Conservation (phyloP, 2,888 invertebrate species). For the Trachelus troglodyta region DNA sequence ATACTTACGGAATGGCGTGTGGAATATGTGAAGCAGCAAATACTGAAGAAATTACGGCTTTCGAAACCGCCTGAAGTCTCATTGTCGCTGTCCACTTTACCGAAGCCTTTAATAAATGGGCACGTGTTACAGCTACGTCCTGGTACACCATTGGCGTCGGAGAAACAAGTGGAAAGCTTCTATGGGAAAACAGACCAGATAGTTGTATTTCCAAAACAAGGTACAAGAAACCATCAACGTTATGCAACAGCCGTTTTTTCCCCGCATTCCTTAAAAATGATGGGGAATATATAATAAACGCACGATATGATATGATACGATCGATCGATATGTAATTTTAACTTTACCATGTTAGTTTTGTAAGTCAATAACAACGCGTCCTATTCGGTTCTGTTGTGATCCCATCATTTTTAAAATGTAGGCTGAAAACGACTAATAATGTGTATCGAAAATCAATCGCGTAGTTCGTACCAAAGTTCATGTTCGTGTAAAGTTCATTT, state of each 20-base stretch:
- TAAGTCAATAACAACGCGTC: too few species aligned
- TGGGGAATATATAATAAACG: not conserved
- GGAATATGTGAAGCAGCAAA: constrained; percentile 87
- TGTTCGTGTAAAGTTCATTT: not conserved
- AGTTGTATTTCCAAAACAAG: constrained; percentile 83
- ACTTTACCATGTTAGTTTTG: too few species aligned
- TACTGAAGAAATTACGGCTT: constrained; percentile 81
- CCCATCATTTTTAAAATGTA: too few species aligned
- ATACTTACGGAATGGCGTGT: constrained; percentile 76
- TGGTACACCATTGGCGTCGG: constrained; percentile 70
- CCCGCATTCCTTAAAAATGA: not conserved
- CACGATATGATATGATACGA: too few species aligned
- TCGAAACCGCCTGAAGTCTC: constrained; percentile 79
- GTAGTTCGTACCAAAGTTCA: not conserved
- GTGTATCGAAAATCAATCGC: constrained; percentile 27
- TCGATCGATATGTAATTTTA: too few species aligned
- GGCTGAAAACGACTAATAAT: constrained; percentile 26
- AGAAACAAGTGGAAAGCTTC: constrained; percentile 78
- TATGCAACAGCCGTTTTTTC: constrained; percentile 14
- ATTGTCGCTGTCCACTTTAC: constrained; percentile 74
- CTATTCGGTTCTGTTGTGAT: too few species aligned
- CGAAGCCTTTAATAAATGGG: constrained; percentile 81
- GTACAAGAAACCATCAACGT: constrained; percentile 60
- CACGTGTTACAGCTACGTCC: constrained; percentile 71
- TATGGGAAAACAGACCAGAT: constrained; percentile 88